These are phyloP conservation scores for Scaptodrosophila latifasciaeformis DNA, from an alignment of 2,888 invertebrate genomes.

Conservation along the genomic window DNA sequence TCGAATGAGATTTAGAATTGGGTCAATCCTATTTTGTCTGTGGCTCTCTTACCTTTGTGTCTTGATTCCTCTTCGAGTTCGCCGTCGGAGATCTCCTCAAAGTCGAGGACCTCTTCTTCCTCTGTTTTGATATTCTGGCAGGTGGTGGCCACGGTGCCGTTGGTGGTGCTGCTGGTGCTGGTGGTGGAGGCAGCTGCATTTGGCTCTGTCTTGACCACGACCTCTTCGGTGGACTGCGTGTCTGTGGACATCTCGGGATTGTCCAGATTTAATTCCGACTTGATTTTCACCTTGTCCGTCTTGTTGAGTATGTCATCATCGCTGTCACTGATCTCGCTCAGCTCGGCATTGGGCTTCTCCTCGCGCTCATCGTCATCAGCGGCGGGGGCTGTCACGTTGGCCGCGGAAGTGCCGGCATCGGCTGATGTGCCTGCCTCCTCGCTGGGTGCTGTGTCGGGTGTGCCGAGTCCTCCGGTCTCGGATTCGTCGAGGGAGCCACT, in stretches of 20 bases:
- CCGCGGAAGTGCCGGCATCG: constrained; percentile 1
- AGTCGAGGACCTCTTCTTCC: constrained; percentile 79
- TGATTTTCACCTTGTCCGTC: constrained; percentile 77
- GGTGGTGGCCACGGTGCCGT: constrained; percentile 26
- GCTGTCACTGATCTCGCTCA: constrained; percentile 92
- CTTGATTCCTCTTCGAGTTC: constrained; percentile 91
- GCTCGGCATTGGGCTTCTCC: constrained; percentile 74
- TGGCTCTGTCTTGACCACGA: constrained; percentile 6
- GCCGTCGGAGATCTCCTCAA: constrained; percentile 93
- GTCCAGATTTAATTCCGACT: constrained; percentile 45
- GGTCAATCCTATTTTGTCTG: background rate
- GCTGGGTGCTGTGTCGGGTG: background rate
- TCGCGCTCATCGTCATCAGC: constrained; percentile 40
- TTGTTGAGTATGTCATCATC: constrained; percentile 90
- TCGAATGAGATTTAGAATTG: background rate
- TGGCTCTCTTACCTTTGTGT: constrained; percentile 74
- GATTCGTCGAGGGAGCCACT: no score
- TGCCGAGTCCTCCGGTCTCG: background rate
- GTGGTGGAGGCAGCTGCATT: constrained; percentile 17
- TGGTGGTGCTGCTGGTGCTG: constrained; percentile 27
- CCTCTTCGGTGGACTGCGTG: constrained; percentile 28
- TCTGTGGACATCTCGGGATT: constrained; percentile 32
- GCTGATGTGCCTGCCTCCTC: background rate
- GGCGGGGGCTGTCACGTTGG: constrained; percentile 1
- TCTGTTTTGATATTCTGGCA: constrained; percentile 40